These are phyloP conservation scores for Acarapis woodi DNA, from an alignment of 1,140 invertebrate genomes.

Conservation along the genomic window DNA sequence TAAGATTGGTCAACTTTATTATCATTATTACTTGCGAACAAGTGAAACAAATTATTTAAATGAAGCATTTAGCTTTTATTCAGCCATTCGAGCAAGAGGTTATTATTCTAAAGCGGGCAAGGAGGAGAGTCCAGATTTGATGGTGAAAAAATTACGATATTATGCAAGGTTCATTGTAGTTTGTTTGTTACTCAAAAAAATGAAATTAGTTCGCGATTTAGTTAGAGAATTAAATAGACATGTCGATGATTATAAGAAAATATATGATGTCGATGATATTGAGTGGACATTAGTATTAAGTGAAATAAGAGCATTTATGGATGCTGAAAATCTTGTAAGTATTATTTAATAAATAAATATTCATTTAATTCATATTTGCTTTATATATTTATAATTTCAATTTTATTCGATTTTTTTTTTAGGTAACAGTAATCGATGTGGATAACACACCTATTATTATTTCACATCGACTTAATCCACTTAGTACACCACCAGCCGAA, in stretches of 20 bases:
- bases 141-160: slow-evolving; percentile 89
- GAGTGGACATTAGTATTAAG: slow-evolving; percentile 82
- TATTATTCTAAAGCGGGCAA: slow-evolving; percentile 81
- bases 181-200: slow-evolving; percentile 69
- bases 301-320: slow-evolving; percentile 79
- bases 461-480: slow-evolving; percentile 33
- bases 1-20: slow-evolving; percentile 94
- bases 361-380: slow-evolving; percentile 1
- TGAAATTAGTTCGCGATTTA: slow-evolving; percentile 70
- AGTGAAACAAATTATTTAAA: slow-evolving; percentile 86
- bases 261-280: slow-evolving; percentile 79
- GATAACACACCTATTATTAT: slow-evolving; percentile 18
- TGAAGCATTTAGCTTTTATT: slow-evolving; percentile 85
- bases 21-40: slow-evolving; percentile 88
- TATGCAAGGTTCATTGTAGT: slow-evolving; percentile 91
- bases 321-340: slow-evolving; percentile 16
- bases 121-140: slow-evolving; percentile 73
- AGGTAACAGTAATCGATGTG: slow-evolving; percentile 54
- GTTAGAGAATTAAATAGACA: slow-evolving; percentile 57
- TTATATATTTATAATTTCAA: neutral
- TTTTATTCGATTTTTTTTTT: slow-evolving; percentile 12
- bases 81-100: slow-evolving; percentile 63
- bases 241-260: slow-evolving; percentile 61
- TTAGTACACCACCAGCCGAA: slow-evolving; percentile 59
- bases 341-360: neutral